Percentiles rank a stretch among this genome's conserved stretches.
Conservation (phyloP, 2,888 invertebrate genomes). For the Torymus auratus region DNA sequence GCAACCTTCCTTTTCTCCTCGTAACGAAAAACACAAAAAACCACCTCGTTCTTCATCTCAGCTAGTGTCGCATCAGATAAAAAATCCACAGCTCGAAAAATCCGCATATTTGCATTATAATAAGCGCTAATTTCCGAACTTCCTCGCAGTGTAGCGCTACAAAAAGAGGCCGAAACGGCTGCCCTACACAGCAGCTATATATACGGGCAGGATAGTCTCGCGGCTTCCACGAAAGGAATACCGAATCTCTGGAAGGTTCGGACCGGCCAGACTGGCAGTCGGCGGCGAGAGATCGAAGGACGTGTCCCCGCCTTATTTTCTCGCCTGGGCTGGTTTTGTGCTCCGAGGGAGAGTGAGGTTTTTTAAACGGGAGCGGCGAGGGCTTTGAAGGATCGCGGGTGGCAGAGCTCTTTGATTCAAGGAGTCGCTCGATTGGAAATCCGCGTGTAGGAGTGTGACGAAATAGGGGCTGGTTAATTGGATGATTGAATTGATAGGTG, state of each 20-base stretch:
- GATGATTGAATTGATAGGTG: too few relatives aligned
- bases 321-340: background rate
- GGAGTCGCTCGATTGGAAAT: too few relatives aligned
- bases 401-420: too few relatives aligned
- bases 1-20: too few relatives aligned
- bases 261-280: conserved; percentile 41
- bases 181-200: conserved; percentile 22
- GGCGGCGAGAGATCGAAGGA: conserved; percentile 62
- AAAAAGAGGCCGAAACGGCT: background rate
- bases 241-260: conserved; percentile 57
- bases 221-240: conserved; percentile 56
- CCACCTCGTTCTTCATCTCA: background rate
- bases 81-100: conserved; percentile 5
- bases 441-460: too few relatives aligned
- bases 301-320: conserved; percentile 52
- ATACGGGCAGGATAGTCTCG: background rate
- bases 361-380: background rate
- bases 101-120: conserved; percentile 47
- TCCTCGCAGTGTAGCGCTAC: conserved; percentile 28
- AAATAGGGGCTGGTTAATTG: too few relatives aligned
- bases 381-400: too few relatives aligned
- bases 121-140: conserved; percentile 53
- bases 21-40: background rate
- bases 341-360: background rate
- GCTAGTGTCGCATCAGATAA: conserved; percentile 27